phyloP scores from a whole-genome alignment of 1,140 invertebrate genomes.

The Chlorops oryzae region DNA sequence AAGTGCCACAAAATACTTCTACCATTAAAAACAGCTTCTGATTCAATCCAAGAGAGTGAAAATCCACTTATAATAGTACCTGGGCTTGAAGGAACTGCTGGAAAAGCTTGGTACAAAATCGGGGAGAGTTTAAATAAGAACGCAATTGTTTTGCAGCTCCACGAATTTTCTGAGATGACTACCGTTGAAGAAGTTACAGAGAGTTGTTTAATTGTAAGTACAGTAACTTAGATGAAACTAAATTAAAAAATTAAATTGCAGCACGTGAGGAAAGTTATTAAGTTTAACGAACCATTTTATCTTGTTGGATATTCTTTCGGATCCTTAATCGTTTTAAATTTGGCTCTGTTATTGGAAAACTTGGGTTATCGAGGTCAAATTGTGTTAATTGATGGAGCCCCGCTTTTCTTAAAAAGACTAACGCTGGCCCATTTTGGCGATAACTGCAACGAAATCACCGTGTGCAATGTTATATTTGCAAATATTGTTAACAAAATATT shows the following conservation, averaged over 20 bases:
- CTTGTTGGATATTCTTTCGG: constrained; percentile 65
- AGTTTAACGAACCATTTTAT: constrained; percentile 52
- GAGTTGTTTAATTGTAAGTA: constrained; percentile 27
- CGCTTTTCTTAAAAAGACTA: constrained; percentile 52
- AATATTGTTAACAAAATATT: constrained; percentile 51
- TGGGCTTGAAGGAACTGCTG: constrained; percentile 70
- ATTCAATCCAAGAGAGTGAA: constrained; percentile 39
- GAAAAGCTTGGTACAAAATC: constrained; percentile 39
- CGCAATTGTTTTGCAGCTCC: constrained; percentile 29
- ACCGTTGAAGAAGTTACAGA: constrained; percentile 28
- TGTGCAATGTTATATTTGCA: constrained; percentile 54
- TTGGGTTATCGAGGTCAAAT: constrained; percentile 53
- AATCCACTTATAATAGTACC: constrained; percentile 66
- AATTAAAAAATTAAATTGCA: constrained; percentile 12
- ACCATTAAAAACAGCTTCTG: constrained; percentile 37
- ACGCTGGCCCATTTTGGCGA: constrained; percentile 40
- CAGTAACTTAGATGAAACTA: background rate
- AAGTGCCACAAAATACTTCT: constrained; percentile 27
- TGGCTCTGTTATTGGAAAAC: constrained; percentile 54
- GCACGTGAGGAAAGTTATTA: constrained; percentile 56
- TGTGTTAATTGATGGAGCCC: constrained; percentile 56
- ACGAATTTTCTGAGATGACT: constrained; percentile 24
- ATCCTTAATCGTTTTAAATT: constrained; percentile 53
- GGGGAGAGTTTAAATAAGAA: constrained; percentile 23
- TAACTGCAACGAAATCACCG: constrained; percentile 47